Evolutionary conservation across 2,113 vertebrate genomes (phyloP), one percentile per base, ranked within the genome.

Genomic region (Lepus americanus): DNA sequence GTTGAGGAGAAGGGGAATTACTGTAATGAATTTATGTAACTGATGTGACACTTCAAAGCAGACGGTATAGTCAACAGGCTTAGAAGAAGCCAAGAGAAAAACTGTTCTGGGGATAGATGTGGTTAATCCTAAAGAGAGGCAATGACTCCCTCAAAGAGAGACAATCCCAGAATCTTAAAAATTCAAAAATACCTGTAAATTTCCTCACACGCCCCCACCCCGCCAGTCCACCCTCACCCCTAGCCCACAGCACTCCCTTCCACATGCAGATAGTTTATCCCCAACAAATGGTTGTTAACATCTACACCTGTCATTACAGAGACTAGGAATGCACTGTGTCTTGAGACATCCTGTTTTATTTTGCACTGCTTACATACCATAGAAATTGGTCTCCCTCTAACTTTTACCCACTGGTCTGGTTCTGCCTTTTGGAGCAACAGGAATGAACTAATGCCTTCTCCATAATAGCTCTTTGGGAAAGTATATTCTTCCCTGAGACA

Each of bases 391-490:
- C 25, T 84, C 29, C 31, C 86, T 67, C 0, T 14, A 17, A 80
- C 5, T 67, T 70, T 67, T 63, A 73, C 23, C 31, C 81, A 66
- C 5, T 70, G 39, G 70, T 59, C 23, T 36, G 19, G 5, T 84
- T 66, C 23, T 95, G 63, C 14, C 29, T 74, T 90, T 59, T 33
- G 51, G 16, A 78, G 77, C 33, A 72, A 87, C 25, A 82, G 73
- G 49, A 87, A 92, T 70, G 51, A 90, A 79, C n/a, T 49, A 51
- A 90, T 59, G 53, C 23, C 10, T 84, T 94, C 90, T 51, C 90
- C 64, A 17, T 31, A 55, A 74, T 22, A 49, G 23, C 19, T 67
- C 78, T 87, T 59, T 53, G 89, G 82, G 55, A 92, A 53, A 94
- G 55, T 9, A 29, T 69, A 53, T 66, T 96, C 49, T 80, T 78